phyloP scores from a whole-genome alignment of 2,888 invertebrate genomes.

The Drosophila imparisetae region DNA sequence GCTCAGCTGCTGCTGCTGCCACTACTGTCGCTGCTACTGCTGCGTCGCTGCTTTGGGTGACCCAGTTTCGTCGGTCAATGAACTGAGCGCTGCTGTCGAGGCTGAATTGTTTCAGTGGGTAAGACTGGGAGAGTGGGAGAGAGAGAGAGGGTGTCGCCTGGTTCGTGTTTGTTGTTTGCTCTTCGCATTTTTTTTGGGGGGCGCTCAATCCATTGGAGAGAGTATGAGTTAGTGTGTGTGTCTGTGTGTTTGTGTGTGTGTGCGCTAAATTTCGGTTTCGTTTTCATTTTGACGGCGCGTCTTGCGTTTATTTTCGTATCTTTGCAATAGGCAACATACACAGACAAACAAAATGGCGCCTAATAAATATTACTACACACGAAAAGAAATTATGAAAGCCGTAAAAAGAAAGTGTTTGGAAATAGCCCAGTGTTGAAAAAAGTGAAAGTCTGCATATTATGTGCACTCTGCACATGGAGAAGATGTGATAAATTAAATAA shows the following conservation, averaged over 20 bases:
- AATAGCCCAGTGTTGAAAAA: slow-evolving; percentile 60
- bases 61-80: slow-evolving; percentile 75
- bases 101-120: slow-evolving; percentile 49
- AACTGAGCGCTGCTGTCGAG: slow-evolving; percentile 71
- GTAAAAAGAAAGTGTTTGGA: slow-evolving; percentile 77
- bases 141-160: slow-evolving; percentile 30
- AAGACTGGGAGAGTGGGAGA: slow-evolving; percentile 24
- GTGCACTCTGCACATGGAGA: background rate
- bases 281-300: slow-evolving; percentile 78
- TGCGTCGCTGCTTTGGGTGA: slow-evolving; percentile 64
- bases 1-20: slow-evolving; percentile 23
- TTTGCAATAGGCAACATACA: slow-evolving; percentile 69
- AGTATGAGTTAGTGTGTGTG: slow-evolving; percentile 25
- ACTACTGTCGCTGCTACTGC: slow-evolving; percentile 43
- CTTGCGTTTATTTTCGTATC: slow-evolving; percentile 78
- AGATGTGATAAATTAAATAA: slow-evolving; percentile 24
- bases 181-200: slow-evolving; percentile 39
- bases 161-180: slow-evolving; percentile 42
- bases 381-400: slow-evolving; percentile 79
- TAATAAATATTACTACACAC: slow-evolving; percentile 66
- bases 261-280: slow-evolving; percentile 82
- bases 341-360: slow-evolving; percentile 72
- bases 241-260: slow-evolving; percentile 44
- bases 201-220: slow-evolving; percentile 41
- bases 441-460: slow-evolving; percentile 65